Base-by-base conservation (phyloP, 2,797 vertebrate genomes). In the Cercopithecus neglectus region DNA sequence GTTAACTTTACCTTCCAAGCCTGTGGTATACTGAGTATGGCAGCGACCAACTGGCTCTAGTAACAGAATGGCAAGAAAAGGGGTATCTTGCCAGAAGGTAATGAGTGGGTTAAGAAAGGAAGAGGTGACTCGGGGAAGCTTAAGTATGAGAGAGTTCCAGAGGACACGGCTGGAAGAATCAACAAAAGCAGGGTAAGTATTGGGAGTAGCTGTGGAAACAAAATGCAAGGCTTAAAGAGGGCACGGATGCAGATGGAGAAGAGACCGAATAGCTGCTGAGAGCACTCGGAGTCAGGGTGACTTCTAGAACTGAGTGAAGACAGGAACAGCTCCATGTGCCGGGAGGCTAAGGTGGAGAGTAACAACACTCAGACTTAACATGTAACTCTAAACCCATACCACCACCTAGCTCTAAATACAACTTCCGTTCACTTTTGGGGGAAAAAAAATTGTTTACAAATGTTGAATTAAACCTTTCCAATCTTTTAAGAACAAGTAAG, bases 401-500 rank as follows among this genome's bases (percentile, higher is more conserved):
- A 41, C 28, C 8, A 61, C 46, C 44, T 13, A 9, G 19, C 82
- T 84, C 84, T 57, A 55, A 67, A 83, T 67, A 70, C 0, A 24
- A 30, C 44, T 91, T 89, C 46, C 55, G 30, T 55, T 89, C 80
- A 90, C 12, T 36, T 80, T 9, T 50, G 76, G 12, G 24, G 2
- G 3, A 82, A 72, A 80, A 76, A 36, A 14, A 1, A 74, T 1
- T 50, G 46, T 59, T 87, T 48, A 90, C 44, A 81, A 92, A 94
- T 55, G 87, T 0, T 82, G n/a, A 89, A 72, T 76, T 80, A 8
- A 76, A 48, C 72, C 64, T 74, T 64, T 8, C 33, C 21, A 50
- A 41, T 75, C 93, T 90, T 8, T 93, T 26, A 96, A 75, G 36
- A 94, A 85, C 4, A 84, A 74, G 14, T n/a, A 59, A 89, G 41